Evolutionary conservation across 2,113 vertebrate species (phyloP).

Genomic region (Symphodus melops): DNA sequence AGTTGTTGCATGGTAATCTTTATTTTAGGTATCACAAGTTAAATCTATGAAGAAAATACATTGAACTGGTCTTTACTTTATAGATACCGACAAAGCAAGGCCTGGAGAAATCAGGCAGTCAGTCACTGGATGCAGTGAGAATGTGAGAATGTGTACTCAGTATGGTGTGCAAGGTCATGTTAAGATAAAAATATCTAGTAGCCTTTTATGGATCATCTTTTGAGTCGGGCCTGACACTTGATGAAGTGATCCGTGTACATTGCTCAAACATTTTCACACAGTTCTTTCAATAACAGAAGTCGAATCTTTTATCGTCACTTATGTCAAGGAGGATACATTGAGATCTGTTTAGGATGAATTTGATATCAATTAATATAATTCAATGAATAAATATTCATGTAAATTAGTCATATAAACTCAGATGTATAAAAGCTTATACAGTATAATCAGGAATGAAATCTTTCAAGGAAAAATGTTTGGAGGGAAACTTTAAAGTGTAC

Average conservation of each 20-base stretch:
- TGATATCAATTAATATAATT: not conserved
- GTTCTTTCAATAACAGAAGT: not conserved
- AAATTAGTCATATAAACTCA: not conserved
- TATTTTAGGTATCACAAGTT: not conserved
- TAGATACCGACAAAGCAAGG: constrained; percentile 35
- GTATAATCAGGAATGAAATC: not conserved
- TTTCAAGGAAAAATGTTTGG: not conserved
- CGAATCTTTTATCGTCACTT: not conserved
- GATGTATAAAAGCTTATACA: not conserved
- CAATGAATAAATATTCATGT: not conserved
- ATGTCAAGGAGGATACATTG: not conserved
- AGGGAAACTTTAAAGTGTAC: constrained; percentile 2
- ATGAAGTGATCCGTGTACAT: constrained; percentile 38
- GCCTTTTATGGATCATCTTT: constrained; percentile 82
- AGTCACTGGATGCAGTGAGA: constrained; percentile 60
- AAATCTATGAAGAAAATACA: not conserved
- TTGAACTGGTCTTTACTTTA: not conserved
- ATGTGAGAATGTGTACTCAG: constrained; percentile 76
- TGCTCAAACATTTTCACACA: constrained; percentile 34
- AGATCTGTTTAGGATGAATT: not conserved
- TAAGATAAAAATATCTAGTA: constrained; percentile 83
- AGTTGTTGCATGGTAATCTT: not conserved
- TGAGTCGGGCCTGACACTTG: constrained; percentile 58
- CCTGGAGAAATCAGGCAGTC: constrained; percentile 41
- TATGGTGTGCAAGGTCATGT: constrained; percentile 74